Base-by-base conservation (phyloP, 2,797 vertebrate species). In the Tolypeutes matacus region DNA sequence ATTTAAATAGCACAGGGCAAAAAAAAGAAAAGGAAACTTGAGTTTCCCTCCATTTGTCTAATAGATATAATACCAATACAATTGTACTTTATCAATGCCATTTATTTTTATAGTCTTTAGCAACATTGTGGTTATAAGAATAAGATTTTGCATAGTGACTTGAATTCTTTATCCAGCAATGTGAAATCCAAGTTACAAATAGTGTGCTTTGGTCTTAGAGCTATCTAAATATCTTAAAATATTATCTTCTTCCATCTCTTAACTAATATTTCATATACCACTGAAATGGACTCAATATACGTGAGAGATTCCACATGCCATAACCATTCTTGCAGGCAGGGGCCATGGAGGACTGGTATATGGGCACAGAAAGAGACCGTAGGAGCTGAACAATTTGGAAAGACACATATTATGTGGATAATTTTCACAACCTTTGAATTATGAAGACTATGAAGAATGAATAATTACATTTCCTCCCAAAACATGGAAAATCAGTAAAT, bases 101-200 rank as follows among this genome's bases (percentile, higher is more conserved):
- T 18, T 86, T 76, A 83, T 89, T 21, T 51, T 80, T 53, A 53
- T 65, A 76, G 72, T 80, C 42, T 69, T 84, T 85, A 70, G 15
- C 2, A 86, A 36, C 25, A 70, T 49, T 78, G 93, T 94, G 31
- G 21, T n/a, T 89, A 15, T 93, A 82, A 89, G 46, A 88, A 69
- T 81, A 91, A 86, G n/a, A 72, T 60, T 95, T 92, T 82, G 1
- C 8, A 89, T 36, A 36, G 23, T 73, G 67, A 39, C 46, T 69
- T 58, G n/a, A 95, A 10, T 51, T 58, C 42, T 75, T 82, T 93
- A 18, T n/a, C 15, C 4, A 58, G 17, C 18, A 78, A 78, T 46
- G 12, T 87, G n/a, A 85, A 67, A 15, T 90, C 75, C 23, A 85
- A 92, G 53, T 46, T 78, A 95, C 81, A 92, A 82, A 84, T 67